Base-by-base conservation (phyloP, 1,140 invertebrate species). In the Vanessa tameamea region DNA sequence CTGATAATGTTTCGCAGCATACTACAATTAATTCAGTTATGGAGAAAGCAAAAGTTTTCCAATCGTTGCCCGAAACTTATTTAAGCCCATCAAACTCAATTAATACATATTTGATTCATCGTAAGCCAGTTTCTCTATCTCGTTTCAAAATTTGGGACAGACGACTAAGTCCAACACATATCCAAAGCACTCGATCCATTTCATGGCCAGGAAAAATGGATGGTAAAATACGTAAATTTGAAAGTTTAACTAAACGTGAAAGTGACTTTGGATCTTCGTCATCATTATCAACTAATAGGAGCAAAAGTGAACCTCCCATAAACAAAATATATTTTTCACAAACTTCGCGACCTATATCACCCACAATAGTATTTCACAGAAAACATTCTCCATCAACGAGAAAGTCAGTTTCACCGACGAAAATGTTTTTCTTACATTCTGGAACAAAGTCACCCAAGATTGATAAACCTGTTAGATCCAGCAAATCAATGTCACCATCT, bases 51-150 rank as follows among this genome's bases (percentile, higher is more conserved):
- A 94, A 93, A 86, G 93, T 95, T 64, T 95, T 96, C 67, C 94
- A 95, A 79, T 93, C 94, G 43, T 77, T 88, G 20, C 82, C 87
- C 1, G 87, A 87, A 69, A 89, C 75, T 79, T 83, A 75, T 71
- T 48, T 66, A 89, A 82, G 75, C 92, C 85, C 68, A 20, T 93
- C 61, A 93, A 95, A 83, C 94, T 94, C 48, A 73, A 94, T 78
- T 87, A 95, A 80, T 93, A 94, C 31, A 73, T 96, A 96, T 84
- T 90, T 97, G 50, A 91, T 94, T 15, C 93, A 96, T 74, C 95
- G 95, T 70, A 95, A 94, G 84, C 95, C 96, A 15, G 96, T 96
- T 0, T 95, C 94, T 5, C 94, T 95, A 77, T 97, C 96, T 0
- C 94, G 94, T 78, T 96, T 97, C 87, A 94, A 94, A 80, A 94